Base-by-base conservation (phyloP, 35 echinoderm and acorn worm genomes). In the Eucidaris tribuloides region DNA sequence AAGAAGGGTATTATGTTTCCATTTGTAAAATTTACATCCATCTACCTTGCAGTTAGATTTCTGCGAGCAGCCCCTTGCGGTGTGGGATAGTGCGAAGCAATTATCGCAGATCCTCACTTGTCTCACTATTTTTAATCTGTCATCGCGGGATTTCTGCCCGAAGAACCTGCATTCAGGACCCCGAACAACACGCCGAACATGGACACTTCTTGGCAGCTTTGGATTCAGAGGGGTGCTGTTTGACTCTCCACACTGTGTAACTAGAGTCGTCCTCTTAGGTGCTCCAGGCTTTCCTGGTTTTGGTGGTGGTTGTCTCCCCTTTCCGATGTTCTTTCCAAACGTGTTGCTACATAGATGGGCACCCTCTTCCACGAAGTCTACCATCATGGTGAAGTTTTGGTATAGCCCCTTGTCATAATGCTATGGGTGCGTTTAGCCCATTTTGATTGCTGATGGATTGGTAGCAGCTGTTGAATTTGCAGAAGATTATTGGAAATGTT, bases 281-380 rank as follows among this genome's bases (percentile, higher is more conserved):
- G 9, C 48, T n/a, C 9, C n/a, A 9, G 9, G 9, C n/a, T 9
- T 9, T 52, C n/a, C n/a, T 9, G n/a, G 9, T 9, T 52, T 52
- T 52, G 48, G 9, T 9, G 9, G 9, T 52, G 48, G 48, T n/a
- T 52, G 9, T 52, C 9, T 11, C n/a, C 9, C 48, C 48, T 52
- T 82, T 3, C 81, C 81, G 39, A 84, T 71, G 37, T 72, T 71
- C 40, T 84, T 33, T 27, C 81, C 81, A 45, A 41, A 84, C 32
- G 39, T 71, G 28, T 71, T 84, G 29, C 44, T 84, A 17, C 58
- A 56, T 20, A 71, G 18, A 9, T 42, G 39, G 2, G 62, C 81
- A 27, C 7, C 3, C 19, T 71, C 42, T 84, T 84, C 81, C 17
- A 84, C 37, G 68, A 84, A 84, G 13, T 6, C n/a, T 17, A 41